These are phyloP conservation scores for Alviniconcha marisindica DNA, from an alignment of 1,140 invertebrate genomes.

Conservation along the genomic window DNA sequence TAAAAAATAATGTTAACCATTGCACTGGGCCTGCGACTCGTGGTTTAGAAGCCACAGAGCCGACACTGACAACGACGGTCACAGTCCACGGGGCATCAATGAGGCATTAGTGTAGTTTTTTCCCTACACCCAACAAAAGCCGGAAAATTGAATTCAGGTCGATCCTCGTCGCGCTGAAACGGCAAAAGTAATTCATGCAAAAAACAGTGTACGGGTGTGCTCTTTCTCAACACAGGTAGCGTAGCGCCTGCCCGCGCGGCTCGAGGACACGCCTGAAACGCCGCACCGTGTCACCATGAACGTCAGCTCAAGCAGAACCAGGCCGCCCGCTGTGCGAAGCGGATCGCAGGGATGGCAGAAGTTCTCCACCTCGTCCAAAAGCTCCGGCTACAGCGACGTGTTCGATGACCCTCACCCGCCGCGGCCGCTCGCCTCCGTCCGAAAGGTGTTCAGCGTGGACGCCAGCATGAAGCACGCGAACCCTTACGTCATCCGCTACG, in stretches of 20 bases:
- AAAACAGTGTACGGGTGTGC: neutral
- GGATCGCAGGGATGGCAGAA: neutral
- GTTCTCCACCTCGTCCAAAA: neutral
- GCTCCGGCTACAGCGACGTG: neutral
- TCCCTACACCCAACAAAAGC: no score
- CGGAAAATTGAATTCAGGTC: no score
- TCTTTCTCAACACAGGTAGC: neutral
- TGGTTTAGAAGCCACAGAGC: no score
- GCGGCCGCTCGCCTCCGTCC: neutral
- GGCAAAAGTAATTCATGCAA: no score
- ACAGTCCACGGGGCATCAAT: no score
- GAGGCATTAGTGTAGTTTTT: no score
- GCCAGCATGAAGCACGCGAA: neutral
- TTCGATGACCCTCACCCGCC: neutral
- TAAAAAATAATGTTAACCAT: no score
- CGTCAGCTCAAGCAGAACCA: neutral
- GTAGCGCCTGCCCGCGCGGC: neutral
- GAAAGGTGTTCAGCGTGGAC: slow-evolving; percentile 1
- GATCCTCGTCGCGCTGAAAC: no score
- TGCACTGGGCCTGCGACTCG: no score
- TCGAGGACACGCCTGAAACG: neutral
- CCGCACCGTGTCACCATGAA: neutral
- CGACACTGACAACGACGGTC: no score
- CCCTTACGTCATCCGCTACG: slow-evolving; percentile 14
- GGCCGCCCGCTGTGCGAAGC: neutral